Evolutionary conservation across 2,888 invertebrate genomes (phyloP).

Genomic region (Ichneumon xanthorius): DNA sequence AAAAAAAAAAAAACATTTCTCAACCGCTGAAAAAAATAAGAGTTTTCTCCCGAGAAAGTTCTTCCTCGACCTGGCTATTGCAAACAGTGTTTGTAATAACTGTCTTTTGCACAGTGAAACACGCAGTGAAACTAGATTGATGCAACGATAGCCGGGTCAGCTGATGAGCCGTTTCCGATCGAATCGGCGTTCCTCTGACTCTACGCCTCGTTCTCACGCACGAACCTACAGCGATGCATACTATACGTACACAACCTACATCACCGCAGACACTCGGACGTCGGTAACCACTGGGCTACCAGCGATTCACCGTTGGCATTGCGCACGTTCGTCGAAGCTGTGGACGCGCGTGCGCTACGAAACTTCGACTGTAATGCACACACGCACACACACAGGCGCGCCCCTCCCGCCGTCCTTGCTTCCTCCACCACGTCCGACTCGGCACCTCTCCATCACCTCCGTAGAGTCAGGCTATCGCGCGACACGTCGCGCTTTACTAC

Average conservation of each 20-base stretch:
- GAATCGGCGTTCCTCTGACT: constrained; percentile 2
- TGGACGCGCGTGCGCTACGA: constrained; percentile 51
- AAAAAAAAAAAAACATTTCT: neutral
- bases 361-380: neutral
- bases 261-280: constrained; percentile 13
- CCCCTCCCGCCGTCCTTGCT: constrained; percentile 50
- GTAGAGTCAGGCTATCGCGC: constrained; percentile 25
- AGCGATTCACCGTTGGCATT: constrained; percentile 20
- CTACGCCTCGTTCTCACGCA: neutral
- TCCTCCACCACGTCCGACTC: constrained; percentile 54
- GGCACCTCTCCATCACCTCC: constrained; percentile 42
- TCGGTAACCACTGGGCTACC: constrained; percentile 6
- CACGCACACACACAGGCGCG: neutral
- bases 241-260: neutral
- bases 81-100: neutral
- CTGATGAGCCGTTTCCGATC: constrained; percentile 34
- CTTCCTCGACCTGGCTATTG: neutral
- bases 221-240: neutral
- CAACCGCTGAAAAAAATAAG: neutral
- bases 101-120: neutral
- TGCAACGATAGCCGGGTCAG: neutral
- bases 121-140: constrained; percentile 15
- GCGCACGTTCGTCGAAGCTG: constrained; percentile 31
- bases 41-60: neutral
- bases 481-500: constrained; percentile 56